Evolutionary conservation across 2,113 vertebrate species (phyloP), one percentile per base, ranked within the genome.

Genomic region (Brevimyrus niger): DNA sequence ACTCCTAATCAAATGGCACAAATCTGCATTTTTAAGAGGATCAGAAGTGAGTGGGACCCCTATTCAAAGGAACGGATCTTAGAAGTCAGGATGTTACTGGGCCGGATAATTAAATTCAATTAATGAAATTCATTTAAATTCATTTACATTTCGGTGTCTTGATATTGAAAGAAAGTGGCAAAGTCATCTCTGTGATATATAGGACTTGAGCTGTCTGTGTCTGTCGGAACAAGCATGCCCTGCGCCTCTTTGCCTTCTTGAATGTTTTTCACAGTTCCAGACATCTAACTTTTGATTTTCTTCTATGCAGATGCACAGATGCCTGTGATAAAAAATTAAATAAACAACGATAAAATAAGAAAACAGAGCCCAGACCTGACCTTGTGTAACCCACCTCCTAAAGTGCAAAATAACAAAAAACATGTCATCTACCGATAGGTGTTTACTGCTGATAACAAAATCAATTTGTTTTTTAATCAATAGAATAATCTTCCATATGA

Each of bases 391-490:
- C 44, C 38, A n/a, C 47, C 38, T 47, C 88, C 13, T 35, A 17
- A 17, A 88, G n/a, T 48, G 44, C n/a, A 21, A 35, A 27, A 83
- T 27, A 5, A 53, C 48, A 82, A 44, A 82, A 44, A 50, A 55
- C 50, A 83, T n/a, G 46, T 38, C 48, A 89, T n/a, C 27, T 51
- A 11, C 5, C 17, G 31, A 89, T 80, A 89, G 27, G 23, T 88
- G 27, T 55, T 89, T 88, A 35, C 50, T 42, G 46, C 48, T 55
- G 17, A 69, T 15, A 82, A 76, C 35, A 73, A 73, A 88, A 48
- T 82, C 48, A 35, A 83, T 89, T 83, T 89, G 48, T 50, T 69
- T 80, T 76, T 76, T 35, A 48, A 88, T 82, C 69, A 55, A 82
- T 82, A 44, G 19, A 47, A 80, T 83, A 51, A 48, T 53, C 48